phyloP scores from a whole-genome alignment of 2,113 vertebrate species.

The Lepus timidus region DNA sequence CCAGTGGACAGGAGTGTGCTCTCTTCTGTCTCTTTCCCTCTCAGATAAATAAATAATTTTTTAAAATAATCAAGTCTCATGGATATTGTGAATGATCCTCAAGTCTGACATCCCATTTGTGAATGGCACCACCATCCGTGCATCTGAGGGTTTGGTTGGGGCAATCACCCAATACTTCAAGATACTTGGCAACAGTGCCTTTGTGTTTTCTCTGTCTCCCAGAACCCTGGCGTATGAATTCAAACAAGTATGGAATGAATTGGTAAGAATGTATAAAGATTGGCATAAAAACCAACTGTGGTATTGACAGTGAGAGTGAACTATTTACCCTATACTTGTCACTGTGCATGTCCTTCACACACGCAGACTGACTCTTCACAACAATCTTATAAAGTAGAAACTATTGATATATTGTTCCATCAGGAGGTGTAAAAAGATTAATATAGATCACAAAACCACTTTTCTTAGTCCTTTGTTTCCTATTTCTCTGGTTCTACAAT shows the following conservation, averaged over 20 bases:
- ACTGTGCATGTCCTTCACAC: not conserved
- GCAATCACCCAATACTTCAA: not conserved
- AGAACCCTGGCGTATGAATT: not conserved
- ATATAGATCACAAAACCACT: not conserved
- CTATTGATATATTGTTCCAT: not conserved
- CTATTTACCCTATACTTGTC: not conserved
- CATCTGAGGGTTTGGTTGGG: accelerated
- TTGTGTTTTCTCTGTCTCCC: not conserved
- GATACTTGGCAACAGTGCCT: not conserved
- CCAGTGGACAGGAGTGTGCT: no score
- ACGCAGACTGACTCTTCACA: not conserved
- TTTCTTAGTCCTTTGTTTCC: not conserved
- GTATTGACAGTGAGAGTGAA: not conserved
- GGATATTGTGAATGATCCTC: not conserved
- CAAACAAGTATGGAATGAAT: not conserved
- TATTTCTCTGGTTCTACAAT: not conserved
- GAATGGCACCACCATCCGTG: not conserved
- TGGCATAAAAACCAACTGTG: not conserved
- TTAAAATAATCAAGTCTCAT: not conserved
- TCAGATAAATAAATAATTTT: no score
- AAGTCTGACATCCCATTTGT: not conserved
- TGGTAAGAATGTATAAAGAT: not conserved
- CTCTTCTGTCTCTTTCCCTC: no score
- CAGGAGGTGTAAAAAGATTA: not conserved
- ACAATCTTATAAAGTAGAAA: not conserved